These are phyloP conservation scores for Mionectes olivaceus DNA, from an alignment of 2,797 vertebrate species.

Conservation along the genomic window DNA sequence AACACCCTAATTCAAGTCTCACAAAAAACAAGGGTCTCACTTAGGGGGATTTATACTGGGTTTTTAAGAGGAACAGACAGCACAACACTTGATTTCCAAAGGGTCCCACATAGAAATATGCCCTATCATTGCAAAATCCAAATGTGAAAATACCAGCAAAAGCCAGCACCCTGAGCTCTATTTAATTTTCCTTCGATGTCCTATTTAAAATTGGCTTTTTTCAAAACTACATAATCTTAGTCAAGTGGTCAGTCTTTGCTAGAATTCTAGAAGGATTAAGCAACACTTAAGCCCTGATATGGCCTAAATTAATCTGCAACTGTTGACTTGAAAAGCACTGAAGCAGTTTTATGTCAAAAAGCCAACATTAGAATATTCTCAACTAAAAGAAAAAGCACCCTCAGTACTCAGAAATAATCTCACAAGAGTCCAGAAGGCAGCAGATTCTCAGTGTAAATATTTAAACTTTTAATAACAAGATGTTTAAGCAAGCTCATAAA, in stretches of 20 bases:
- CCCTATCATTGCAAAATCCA: neutral
- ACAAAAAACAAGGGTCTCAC: neutral
- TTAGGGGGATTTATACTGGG: neutral
- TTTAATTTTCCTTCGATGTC: neutral
- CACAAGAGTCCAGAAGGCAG: conserved; percentile 18
- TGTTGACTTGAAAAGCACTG: neutral
- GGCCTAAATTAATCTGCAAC: neutral
- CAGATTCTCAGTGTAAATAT: conserved; percentile 43
- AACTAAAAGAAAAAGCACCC: neutral
- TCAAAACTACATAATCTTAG: neutral
- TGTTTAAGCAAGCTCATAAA: conserved; percentile 40
- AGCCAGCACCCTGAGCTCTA: neutral
- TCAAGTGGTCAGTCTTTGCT: neutral
- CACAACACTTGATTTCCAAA: neutral
- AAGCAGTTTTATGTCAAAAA: neutral
- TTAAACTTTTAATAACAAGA: conserved; percentile 56
- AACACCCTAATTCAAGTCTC: neutral
- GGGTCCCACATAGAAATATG: neutral
- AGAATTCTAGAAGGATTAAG: neutral
- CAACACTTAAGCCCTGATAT: neutral
- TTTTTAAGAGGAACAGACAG: neutral
- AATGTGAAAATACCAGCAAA: neutral
- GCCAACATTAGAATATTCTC: neutral
- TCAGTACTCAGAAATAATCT: conserved; percentile 1
- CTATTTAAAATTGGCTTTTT: neutral